A percentile compares a stretch with the other conserved stretches of the same genome.
Conservation (phyloP, 1,140 invertebrate genomes). For the Ganaspis sp. region DNA sequence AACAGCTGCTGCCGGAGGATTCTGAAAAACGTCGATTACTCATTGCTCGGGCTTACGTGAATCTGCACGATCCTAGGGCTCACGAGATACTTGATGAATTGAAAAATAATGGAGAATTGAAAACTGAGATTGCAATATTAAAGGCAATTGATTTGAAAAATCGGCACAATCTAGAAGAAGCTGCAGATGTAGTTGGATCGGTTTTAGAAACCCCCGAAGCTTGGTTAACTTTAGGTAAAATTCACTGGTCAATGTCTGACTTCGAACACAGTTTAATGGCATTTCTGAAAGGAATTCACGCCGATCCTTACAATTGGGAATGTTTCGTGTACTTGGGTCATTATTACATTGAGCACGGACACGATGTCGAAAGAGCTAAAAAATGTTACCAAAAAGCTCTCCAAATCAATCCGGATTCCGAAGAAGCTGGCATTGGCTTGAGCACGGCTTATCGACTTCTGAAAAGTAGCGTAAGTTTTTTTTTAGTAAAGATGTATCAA, state of each 20-base stretch:
- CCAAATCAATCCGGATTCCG: conserved; percentile 82
- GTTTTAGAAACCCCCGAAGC: conserved; percentile 76
- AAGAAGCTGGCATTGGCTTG: conserved; percentile 82
- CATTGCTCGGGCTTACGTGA: conserved; percentile 64
- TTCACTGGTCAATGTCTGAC: conserved; percentile 81
- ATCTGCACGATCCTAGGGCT: conserved; percentile 60
- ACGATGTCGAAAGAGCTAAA: conserved; percentile 82
- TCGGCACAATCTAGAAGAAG: conserved; percentile 76
- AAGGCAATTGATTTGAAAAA: conserved; percentile 68
- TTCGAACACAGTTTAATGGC: conserved; percentile 80
- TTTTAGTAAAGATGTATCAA: too few relatives aligned
- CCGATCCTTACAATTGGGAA: conserved; percentile 83
- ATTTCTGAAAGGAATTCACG: conserved; percentile 85
- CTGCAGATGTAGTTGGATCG: conserved; percentile 75
- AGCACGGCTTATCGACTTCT: conserved; percentile 85
- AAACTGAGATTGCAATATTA: conserved; percentile 58
- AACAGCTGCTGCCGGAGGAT: conserved; percentile 58
- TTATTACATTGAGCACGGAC: conserved; percentile 80
- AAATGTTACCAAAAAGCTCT: conserved; percentile 91
- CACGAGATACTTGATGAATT: conserved; percentile 61
- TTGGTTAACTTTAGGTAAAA: conserved; percentile 81
- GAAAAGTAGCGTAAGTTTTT: conserved; percentile 79
- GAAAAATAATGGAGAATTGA: conserved; percentile 60
- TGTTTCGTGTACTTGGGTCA: conserved; percentile 87
- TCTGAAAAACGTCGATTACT: conserved; percentile 54